Percentiles rank a stretch among this genome's conserved stretches.
Conservation (phyloP, 1,140 invertebrate species). For the Diprion similis region DNA sequence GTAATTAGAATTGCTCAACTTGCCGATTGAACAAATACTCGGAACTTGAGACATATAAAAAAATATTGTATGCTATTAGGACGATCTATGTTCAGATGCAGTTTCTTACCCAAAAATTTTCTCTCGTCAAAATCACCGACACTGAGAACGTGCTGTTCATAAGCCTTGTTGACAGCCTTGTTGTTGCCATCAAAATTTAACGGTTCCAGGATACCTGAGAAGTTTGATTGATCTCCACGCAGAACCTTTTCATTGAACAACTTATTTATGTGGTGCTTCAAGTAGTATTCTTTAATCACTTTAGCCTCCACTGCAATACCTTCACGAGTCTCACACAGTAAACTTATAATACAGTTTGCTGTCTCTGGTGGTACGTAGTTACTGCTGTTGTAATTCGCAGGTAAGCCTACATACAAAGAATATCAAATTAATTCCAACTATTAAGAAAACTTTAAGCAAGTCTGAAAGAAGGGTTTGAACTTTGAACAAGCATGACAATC, state of each 20-base stretch:
- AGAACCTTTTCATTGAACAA: conserved; percentile 80
- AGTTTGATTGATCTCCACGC: conserved; percentile 68
- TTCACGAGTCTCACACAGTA: conserved; percentile 82
- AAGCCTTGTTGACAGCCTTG: conserved; percentile 85
- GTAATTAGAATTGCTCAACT: conserved; percentile 25
- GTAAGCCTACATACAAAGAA: conserved; percentile 67
- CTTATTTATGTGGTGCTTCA: conserved; percentile 80
- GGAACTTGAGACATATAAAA: conserved; percentile 20
- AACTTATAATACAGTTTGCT: conserved; percentile 83
- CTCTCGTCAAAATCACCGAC: conserved; percentile 96
- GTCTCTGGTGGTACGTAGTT: conserved; percentile 69
- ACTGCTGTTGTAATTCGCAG: conserved; percentile 72
- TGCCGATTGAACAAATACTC: conserved; percentile 17
- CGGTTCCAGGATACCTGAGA: conserved; percentile 75
- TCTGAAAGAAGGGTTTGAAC: too few relatives aligned
- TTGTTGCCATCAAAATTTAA: conserved; percentile 80
- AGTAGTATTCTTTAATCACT: conserved; percentile 89
- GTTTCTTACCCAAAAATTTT: conserved; percentile 81
- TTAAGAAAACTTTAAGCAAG: too few relatives aligned
- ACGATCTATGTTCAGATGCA: too few relatives aligned
- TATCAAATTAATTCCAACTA: conserved; percentile 21
- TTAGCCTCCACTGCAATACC: conserved; percentile 87
- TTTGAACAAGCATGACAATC: too few relatives aligned
- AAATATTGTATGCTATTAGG: conserved; percentile 1
- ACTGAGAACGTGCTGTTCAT: conserved; percentile 91